Evolutionary conservation across 2,797 vertebrate species (phyloP).

Genomic region (Naso thynnoides): DNA sequence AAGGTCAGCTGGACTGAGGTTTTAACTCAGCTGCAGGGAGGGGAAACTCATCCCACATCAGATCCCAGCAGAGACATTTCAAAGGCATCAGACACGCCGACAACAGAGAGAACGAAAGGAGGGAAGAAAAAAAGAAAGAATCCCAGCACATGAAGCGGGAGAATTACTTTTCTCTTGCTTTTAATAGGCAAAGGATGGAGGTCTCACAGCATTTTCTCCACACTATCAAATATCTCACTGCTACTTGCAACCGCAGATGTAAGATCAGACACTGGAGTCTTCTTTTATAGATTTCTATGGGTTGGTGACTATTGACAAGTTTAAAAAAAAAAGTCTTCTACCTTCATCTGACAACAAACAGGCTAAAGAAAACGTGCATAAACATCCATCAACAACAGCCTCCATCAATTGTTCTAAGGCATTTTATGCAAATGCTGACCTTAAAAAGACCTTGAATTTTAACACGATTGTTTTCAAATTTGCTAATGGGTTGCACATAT

Average conservation of each 20-base stretch:
- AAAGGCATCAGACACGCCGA: constrained; percentile 53
- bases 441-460: background rate
- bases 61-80: constrained; percentile 44
- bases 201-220: constrained; percentile 20
- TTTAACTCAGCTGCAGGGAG: constrained; percentile 36
- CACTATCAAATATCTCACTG: constrained; percentile 32
- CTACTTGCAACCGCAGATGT: constrained; percentile 18
- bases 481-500: too few species aligned
- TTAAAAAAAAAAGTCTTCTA: background rate
- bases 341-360: background rate
- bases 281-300: background rate
- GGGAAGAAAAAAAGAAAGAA: constrained; percentile 40
- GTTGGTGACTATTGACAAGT: background rate
- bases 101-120: constrained; percentile 1
- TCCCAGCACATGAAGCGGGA: constrained; percentile 25
- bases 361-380: too few species aligned
- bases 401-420: background rate
- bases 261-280: constrained; percentile 20
- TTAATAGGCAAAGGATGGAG: constrained; percentile 37
- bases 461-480: too few species aligned
- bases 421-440: constrained; percentile 10
- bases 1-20: constrained; percentile 55
- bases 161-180: constrained; percentile 40
- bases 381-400: background rate
- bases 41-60: constrained; percentile 20